Conservation (phyloP, 2,888 invertebrate genomes). For the Drosophila leonis region DNA sequence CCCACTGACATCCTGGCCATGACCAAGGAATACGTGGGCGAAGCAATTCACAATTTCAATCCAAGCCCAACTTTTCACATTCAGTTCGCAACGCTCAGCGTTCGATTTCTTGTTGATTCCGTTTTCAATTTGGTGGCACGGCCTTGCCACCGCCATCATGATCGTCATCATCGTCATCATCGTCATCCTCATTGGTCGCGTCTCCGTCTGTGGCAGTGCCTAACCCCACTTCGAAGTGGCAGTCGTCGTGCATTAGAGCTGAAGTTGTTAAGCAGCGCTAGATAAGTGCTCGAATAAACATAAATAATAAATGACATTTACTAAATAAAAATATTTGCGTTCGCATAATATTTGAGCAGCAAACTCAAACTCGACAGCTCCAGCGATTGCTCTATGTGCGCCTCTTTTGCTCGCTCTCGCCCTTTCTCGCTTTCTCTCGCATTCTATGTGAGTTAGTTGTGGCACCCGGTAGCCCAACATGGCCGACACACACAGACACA, state of each 20-base stretch:
- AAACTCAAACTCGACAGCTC: slow-evolving; percentile 78
- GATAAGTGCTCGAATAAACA: slow-evolving; percentile 84
- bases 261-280: slow-evolving; percentile 83
- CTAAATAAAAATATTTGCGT: slow-evolving; percentile 84
- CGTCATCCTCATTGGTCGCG: slow-evolving; percentile 2
- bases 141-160: slow-evolving; percentile 55
- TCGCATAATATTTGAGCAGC: slow-evolving; percentile 84
- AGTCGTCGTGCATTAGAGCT: slow-evolving; percentile 71
- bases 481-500: slow-evolving; percentile 53
- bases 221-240: slow-evolving; percentile 33
- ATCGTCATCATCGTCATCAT: slow-evolving; percentile 23
- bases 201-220: slow-evolving; percentile 6
- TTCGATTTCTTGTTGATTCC: slow-evolving; percentile 80
- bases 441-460: slow-evolving; percentile 49
- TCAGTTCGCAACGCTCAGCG: slow-evolving; percentile 24
- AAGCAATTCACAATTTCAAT: slow-evolving; percentile 24
- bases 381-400: slow-evolving; percentile 69
- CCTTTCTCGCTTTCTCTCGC: slow-evolving; percentile 4
- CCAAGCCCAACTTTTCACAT: slow-evolving; percentile 21
- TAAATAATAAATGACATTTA: slow-evolving; percentile 85
- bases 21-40: slow-evolving; percentile 49
- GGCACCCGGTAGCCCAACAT: slow-evolving; percentile 59
- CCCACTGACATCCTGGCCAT: slow-evolving; percentile 59
- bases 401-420: slow-evolving; percentile 59
- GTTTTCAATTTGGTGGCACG: slow-evolving; percentile 73